Conservation (phyloP, 1,140 invertebrate species). For the Zophobas atratus region DNA sequence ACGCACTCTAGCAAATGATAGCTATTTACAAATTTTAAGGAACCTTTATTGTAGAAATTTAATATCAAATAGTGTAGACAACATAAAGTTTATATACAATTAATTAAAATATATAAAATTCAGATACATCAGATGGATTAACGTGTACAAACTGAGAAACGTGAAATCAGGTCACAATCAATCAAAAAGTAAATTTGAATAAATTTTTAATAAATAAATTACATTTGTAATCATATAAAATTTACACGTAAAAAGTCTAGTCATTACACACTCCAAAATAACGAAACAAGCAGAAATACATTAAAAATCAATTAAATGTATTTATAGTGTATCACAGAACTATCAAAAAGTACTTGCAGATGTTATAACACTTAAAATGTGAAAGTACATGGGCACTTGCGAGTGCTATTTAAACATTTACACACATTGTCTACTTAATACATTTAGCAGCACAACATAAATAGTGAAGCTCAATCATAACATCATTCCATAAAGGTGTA, state of each 20-base stretch:
- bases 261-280: conserved; percentile 14
- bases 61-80: conserved; percentile 35
- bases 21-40: conserved; percentile 3
- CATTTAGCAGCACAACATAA: conserved; percentile 35
- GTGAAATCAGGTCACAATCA: not conserved
- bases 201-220: conserved; percentile 10
- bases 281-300: conserved; percentile 23
- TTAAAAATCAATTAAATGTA: conserved; percentile 33
- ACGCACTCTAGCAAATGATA: not conserved
- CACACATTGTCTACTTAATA: conserved; percentile 34
- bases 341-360: conserved; percentile 39
- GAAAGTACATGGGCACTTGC: conserved; percentile 31
- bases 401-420: conserved; percentile 25
- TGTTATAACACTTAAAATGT: conserved; percentile 38
- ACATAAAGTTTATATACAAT: conserved; percentile 3
- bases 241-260: conserved; percentile 11
- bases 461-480: conserved; percentile 17
- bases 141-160: not conserved
- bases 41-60: conserved; percentile 31
- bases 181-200: no score
- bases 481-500: conserved; percentile 1
- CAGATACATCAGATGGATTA: conserved; percentile 6
- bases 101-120: not conserved
- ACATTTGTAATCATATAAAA: conserved; percentile 16
- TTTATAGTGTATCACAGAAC: conserved; percentile 41